phyloP scores from a whole-genome alignment of 2,888 invertebrate species.

The Parnassius orleans region DNA sequence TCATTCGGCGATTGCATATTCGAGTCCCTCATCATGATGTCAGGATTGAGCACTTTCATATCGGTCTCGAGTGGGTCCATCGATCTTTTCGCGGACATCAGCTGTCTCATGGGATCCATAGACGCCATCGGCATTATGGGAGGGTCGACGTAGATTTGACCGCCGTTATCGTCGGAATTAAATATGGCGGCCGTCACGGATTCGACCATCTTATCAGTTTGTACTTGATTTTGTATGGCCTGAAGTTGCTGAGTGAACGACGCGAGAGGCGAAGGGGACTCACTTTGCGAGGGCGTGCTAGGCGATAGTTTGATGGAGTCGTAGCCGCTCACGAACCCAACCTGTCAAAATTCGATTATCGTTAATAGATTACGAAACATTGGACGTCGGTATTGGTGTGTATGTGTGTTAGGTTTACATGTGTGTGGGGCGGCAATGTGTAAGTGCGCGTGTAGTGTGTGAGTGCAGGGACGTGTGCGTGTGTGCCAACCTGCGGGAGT shows the following conservation, averaged over 20 bases:
- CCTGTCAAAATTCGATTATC: slow-evolving; percentile 36
- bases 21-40: slow-evolving; percentile 55
- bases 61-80: slow-evolving; percentile 50
- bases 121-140: slow-evolving; percentile 48
- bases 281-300: slow-evolving; percentile 55
- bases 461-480: background rate
- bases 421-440: background rate
- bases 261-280: slow-evolving; percentile 60
- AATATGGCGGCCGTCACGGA: slow-evolving; percentile 76
- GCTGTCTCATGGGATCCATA: slow-evolving; percentile 55
- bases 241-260: slow-evolving; percentile 73
- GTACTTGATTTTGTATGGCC: slow-evolving; percentile 72
- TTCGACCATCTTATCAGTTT: slow-evolving; percentile 78
- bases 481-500: slow-evolving; percentile 47
- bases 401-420: slow-evolving; percentile 16
- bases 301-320: slow-evolving; percentile 81
- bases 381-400: background rate
- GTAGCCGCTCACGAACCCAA: slow-evolving; percentile 60
- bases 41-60: slow-evolving; percentile 58
- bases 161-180: slow-evolving; percentile 60
- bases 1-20: slow-evolving; percentile 43
- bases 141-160: slow-evolving; percentile 56
- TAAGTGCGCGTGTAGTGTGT: background rate
- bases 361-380: background rate
- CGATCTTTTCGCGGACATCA: slow-evolving; percentile 52